These are phyloP conservation scores for Ochotona princeps DNA, from an alignment of 2,113 vertebrate species.

Conservation along the genomic window DNA sequence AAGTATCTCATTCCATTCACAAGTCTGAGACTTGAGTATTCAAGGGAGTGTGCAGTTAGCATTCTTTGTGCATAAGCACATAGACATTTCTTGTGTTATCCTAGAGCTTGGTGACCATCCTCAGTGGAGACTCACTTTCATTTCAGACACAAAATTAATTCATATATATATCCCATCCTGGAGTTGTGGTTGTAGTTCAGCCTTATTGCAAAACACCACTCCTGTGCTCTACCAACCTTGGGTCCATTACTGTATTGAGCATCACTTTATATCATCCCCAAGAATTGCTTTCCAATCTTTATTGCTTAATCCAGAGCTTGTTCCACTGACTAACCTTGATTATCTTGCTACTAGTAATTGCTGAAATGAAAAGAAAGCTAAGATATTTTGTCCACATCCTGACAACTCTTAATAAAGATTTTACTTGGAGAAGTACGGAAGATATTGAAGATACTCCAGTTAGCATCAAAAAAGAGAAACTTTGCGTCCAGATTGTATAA, in stretches of 20 bases:
- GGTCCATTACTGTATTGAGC: neutral
- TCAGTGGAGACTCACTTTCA: neutral
- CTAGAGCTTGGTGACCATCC: neutral
- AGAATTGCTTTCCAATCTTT: neutral
- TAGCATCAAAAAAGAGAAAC: neutral
- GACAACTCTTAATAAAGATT: neutral
- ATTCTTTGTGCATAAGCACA: neutral
- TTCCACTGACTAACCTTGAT: neutral
- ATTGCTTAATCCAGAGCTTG: neutral
- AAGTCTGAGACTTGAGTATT: neutral
- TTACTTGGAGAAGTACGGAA: neutral
- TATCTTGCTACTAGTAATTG: slow-evolving; percentile 29
- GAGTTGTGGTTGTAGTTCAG: neutral
- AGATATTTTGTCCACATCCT: neutral
- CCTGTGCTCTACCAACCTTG: neutral
- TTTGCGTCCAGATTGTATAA: neutral
- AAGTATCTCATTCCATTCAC: neutral
- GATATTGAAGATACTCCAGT: neutral
- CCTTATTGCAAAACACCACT: neutral
- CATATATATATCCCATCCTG: neutral
- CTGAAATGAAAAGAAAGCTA: neutral
- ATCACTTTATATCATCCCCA: neutral
- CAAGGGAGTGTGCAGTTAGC: neutral
- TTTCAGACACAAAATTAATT: neutral
- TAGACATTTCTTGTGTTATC: neutral